A percentile compares a stretch with the other conserved stretches of the same genome.
Evolutionary conservation across 2,113 vertebrate genomes (phyloP).

Genomic region (Octodon degus): DNA sequence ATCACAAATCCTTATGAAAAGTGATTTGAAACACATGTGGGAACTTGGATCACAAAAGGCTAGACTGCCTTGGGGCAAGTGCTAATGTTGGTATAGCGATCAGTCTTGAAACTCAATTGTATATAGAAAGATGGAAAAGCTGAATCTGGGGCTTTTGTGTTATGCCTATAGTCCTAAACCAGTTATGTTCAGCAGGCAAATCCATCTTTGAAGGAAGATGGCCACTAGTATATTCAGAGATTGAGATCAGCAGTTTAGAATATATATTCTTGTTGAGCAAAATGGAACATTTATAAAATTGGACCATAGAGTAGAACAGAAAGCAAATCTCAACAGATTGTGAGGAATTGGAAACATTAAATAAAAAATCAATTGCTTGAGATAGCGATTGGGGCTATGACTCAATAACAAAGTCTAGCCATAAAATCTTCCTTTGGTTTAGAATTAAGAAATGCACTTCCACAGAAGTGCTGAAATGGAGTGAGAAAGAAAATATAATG

Average conservation of each 20-base stretch:
- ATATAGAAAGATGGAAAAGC: background rate
- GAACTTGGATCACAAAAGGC: background rate
- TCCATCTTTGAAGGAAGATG: slow-evolving; percentile 15
- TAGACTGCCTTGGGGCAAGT: background rate
- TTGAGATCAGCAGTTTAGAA: slow-evolving; percentile 1
- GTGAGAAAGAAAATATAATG: background rate
- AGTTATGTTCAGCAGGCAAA: slow-evolving; percentile 21
- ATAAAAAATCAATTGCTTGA: slow-evolving; percentile 7
- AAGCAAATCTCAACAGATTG: slow-evolving; percentile 26
- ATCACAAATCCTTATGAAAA: background rate
- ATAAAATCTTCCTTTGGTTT: slow-evolving; percentile 29
- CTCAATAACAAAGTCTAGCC: background rate
- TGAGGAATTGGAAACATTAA: background rate
- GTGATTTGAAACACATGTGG: background rate
- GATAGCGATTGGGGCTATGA: background rate
- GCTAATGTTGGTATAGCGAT: background rate
- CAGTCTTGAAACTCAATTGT: background rate
- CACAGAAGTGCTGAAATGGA: slow-evolving; percentile 44
- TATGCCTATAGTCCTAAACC: background rate
- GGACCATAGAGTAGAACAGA: background rate
- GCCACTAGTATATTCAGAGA: background rate
- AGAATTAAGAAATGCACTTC: slow-evolving; percentile 14
- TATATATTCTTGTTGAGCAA: background rate
- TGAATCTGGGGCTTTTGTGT: background rate
- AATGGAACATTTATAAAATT: slow-evolving; percentile 8